Evolutionary conservation across 2,888 invertebrate species (phyloP).

Genomic region (Dinocampus coccinellae): DNA sequence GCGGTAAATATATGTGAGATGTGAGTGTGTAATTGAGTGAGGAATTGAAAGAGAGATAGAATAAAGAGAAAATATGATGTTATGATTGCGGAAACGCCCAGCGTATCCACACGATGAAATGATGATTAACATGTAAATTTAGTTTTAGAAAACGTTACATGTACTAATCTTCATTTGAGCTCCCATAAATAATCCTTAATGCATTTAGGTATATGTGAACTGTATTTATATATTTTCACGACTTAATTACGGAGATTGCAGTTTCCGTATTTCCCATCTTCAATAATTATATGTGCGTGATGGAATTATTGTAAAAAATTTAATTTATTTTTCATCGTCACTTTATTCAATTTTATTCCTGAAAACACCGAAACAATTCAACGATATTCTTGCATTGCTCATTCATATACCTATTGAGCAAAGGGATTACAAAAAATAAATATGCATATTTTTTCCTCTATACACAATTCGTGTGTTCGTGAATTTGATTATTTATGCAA

Average conservation of each 20-base stretch:
- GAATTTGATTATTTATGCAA: constrained; percentile 45
- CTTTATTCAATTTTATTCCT: too few species aligned
- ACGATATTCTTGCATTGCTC: neutral
- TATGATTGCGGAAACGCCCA: neutral
- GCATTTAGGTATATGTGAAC: neutral
- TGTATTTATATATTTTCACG: neutral
- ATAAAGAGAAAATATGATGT: neutral
- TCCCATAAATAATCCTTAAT: neutral
- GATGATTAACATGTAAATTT: neutral
- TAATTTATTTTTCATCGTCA: too few species aligned
- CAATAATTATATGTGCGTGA: neutral
- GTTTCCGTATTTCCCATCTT: neutral
- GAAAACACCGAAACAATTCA: too few species aligned
- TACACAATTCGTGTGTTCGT: constrained; percentile 15
- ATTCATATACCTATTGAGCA: neutral
- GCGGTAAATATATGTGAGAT: neutral
- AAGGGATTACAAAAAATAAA: neutral
- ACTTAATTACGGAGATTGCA: constrained; percentile 27
- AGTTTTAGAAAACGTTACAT: neutral
- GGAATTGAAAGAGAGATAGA: too few species aligned
- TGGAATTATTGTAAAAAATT: neutral
- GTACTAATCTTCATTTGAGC: neutral
- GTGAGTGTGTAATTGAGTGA: neutral
- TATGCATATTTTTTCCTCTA: neutral
- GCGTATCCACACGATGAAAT: neutral